phyloP scores from a whole-genome alignment of 1,140 invertebrate species.

The Pinna nobilis region DNA sequence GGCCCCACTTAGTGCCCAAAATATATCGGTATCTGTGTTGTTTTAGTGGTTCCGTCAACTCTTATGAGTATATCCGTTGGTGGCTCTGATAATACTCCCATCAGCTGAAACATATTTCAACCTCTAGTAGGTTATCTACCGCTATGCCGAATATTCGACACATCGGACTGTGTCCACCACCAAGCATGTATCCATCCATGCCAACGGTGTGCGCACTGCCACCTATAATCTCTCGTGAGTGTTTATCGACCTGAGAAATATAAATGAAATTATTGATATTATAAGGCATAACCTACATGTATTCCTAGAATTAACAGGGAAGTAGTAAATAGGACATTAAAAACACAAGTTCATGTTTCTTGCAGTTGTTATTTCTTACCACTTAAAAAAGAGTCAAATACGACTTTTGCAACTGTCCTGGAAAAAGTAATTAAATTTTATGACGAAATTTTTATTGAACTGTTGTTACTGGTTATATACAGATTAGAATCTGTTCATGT shows the following conservation, averaged over 20 bases:
- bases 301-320: too few relatives aligned
- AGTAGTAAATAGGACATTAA: neutral
- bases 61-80: slow-evolving; percentile 1
- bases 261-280: neutral
- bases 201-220: slow-evolving; percentile 55
- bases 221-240: slow-evolving; percentile 47
- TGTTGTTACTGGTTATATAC: too few relatives aligned
- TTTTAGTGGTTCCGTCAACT: neutral
- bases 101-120: slow-evolving; percentile 48
- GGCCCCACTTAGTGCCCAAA: slow-evolving; percentile 59
- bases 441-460: too few relatives aligned
- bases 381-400: neutral
- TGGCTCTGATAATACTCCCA: slow-evolving; percentile 5
- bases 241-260: slow-evolving; percentile 28
- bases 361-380: neutral
- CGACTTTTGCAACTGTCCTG: neutral
- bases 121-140: slow-evolving; percentile 57
- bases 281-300: neutral
- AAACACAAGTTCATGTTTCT: neutral
- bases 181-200: slow-evolving; percentile 55
- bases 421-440: neutral
- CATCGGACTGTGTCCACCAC: slow-evolving; percentile 60
- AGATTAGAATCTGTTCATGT: too few relatives aligned
- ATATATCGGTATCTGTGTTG: slow-evolving; percentile 32
- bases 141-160: slow-evolving; percentile 54